Base-by-base conservation (phyloP, 2,888 invertebrate genomes). In the Leptarthrus brevirostris region DNA sequence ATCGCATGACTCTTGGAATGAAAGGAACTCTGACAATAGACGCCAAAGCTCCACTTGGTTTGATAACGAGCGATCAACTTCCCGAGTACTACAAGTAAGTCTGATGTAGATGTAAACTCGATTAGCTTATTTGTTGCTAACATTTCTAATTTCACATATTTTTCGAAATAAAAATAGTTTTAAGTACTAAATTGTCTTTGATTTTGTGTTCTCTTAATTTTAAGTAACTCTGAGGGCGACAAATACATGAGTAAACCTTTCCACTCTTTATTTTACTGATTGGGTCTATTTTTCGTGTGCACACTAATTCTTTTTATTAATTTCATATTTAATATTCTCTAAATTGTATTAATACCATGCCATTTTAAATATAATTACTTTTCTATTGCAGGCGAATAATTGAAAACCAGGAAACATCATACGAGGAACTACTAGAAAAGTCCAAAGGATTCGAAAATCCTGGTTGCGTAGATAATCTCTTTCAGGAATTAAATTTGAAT, bases 361-460 rank as follows among this genome's bases (percentile, higher is more conserved):
- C n/a, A n/a, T n/a, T n/a, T n/a, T n/a, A n/a, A n/a, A n/a, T n/a
- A n/a, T n/a, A n/a, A n/a, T n/a, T n/a, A n/a, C n/a, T 30, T 30
- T 3, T 40, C n/a, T 40, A 3, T 40, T 85, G 79, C 88, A 92
- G 93, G 88, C 91, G 91, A 88, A 91, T 92, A 78, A 87, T 91
- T 88, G 92, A 92, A 87, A 90, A 90, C 89, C 91, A 91, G 86
- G 91, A 91, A 81, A 90, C 91, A 85, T 89, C 88, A 82, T 94
- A 91, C 88, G 93, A 93, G 87, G 90, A 90, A 80, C 90, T 93
- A 83, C 88, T 95, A 86, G 90, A 90, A 87, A 91, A 91, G 87
- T 92, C 93, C 82, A 89, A 92, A 80, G 93, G 93, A 83, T 94
- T 94, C 89, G 91, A 92, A 89, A 95, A 95, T 88, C 94, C 95